Evolutionary conservation across 2,113 vertebrate species (phyloP), one percentile per base, ranked within the genome.

Genomic region (Spea multiplicata): DNA sequence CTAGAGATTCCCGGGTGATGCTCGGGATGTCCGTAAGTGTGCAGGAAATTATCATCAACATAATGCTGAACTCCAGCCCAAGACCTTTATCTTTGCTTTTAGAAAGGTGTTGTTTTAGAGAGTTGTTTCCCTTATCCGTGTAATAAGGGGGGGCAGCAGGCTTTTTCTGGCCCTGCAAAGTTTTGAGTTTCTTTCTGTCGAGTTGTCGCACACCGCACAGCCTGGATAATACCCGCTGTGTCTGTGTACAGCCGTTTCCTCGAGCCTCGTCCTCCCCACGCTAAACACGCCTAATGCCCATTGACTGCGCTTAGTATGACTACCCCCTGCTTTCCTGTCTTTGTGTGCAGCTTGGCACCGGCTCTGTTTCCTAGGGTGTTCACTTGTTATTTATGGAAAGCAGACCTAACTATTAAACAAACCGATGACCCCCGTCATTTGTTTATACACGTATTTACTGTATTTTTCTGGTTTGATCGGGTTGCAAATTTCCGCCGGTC

Each of bases 321-420:
- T 4, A 44, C 59, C n/a, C 64, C 65, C 65, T 8, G n/a, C 17
- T 72, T 76, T 76, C 75, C 75, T 76, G 75, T 45, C 75, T 69
- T 76, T 76, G 75, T 76, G n/a, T 61, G 14, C 44, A 3, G 14
- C 61, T 45, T 76, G 75, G 45, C 75, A 76, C 47, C 45, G 8
- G 6, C 9, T 68, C 74, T 57, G 10, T 45, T 46, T 69, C 75
- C 59, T 2, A 61, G 75, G 75, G 75, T 16, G 75, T 76, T 68
- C 44, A 53, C 74, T 17, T 57, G 65, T 68, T 57, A 30, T 9
- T 16, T 17, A 64, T 64, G 61, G 61, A 64, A 30, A 64, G 30
- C 16, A 5, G 61, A 8, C 16, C 4, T 3, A 30, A 16, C 61
- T 30, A 5, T 16, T 30, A 64, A 16, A 17, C 8, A 9, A 6